Percentiles rank a stretch among this genome's conserved stretches.
phyloP scores from a whole-genome alignment of 2,888 invertebrate species.

The Phalera bucephala region DNA sequence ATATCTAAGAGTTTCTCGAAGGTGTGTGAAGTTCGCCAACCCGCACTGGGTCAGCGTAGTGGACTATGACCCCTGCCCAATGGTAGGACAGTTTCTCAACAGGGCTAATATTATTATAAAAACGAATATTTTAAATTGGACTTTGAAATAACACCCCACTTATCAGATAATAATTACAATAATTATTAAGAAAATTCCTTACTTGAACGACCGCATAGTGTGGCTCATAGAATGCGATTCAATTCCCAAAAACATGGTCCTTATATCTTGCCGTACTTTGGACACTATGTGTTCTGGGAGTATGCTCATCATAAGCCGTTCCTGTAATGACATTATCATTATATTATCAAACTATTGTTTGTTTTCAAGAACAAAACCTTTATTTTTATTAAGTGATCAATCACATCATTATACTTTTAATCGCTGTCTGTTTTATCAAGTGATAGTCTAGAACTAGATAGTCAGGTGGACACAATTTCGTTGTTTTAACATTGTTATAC shows the following conservation, averaged over 20 bases:
- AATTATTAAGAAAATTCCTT: slow-evolving; percentile 32
- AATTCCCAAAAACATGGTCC: slow-evolving; percentile 80
- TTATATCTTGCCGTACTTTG: slow-evolving; percentile 82
- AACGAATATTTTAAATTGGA: too few relatives aligned
- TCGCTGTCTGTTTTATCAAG: background rate
- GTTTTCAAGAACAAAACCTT: background rate
- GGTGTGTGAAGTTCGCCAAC: too few relatives aligned
- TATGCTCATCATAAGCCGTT: slow-evolving; percentile 92
- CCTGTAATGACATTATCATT: slow-evolving; percentile 72
- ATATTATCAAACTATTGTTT: background rate
- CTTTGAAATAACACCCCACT: too few relatives aligned
- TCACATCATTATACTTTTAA: background rate
- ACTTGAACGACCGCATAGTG: slow-evolving; percentile 71
- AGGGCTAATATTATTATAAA: too few relatives aligned
- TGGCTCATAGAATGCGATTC: slow-evolving; percentile 62
- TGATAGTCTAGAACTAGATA: too few relatives aligned
- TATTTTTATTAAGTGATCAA: background rate
- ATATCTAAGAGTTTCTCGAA: too few relatives aligned
- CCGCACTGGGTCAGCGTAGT: too few relatives aligned
- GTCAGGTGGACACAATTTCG: too few relatives aligned
- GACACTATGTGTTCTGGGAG: slow-evolving; percentile 92
- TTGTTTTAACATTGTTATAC: too few relatives aligned
- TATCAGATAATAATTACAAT: too few relatives aligned
- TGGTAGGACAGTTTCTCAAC: too few relatives aligned
- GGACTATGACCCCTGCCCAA: too few relatives aligned